phyloP scores from a whole-genome alignment of 2,888 invertebrate genomes.

The Octodonta nipae region DNA sequence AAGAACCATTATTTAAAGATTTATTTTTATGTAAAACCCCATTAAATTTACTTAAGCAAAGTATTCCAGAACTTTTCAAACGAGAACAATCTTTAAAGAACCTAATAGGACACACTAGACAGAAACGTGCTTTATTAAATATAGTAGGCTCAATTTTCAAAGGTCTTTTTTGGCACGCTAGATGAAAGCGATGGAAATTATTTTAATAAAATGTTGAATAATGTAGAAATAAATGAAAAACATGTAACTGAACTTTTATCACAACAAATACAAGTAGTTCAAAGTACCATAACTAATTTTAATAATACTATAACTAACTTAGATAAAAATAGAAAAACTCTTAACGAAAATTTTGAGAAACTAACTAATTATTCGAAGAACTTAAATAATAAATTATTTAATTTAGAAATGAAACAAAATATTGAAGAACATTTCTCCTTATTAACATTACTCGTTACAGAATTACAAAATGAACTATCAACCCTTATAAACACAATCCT shows the following conservation, averaged over 20 bases:
- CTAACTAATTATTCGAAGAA: conserved; percentile 3
- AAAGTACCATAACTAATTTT: conserved; percentile 11
- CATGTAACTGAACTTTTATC: conserved; percentile 8
- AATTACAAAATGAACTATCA: conserved; percentile 10
- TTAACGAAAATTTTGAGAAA: conserved; percentile 9
- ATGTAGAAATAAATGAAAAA: conserved; percentile 8
- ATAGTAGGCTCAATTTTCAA: conserved; percentile 9
- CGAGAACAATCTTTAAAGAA: conserved; percentile 3
- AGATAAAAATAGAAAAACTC: conserved; percentile 7
- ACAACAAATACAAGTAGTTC: conserved; percentile 11
- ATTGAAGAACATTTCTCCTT: conserved; percentile 13
- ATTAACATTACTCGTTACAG: conserved; percentile 8
- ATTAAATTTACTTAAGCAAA: conserved; percentile 3
- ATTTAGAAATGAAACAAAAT: conserved; percentile 10
- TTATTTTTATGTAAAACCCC: conserved; percentile 6
- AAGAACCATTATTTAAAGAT: not conserved
- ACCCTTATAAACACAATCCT: conserved; percentile 7
- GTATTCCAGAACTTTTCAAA: not conserved
- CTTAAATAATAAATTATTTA: conserved; percentile 5
- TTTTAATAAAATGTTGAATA: conserved; percentile 11
- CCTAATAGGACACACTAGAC: conserved; percentile 2
- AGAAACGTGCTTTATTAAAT: conserved; percentile 7
- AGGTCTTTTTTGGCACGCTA: conserved; percentile 11
- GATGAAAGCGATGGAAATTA: conserved; percentile 12
- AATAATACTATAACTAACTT: conserved; percentile 12